A percentile compares a stretch with the other conserved stretches of the same genome.
These are phyloP conservation scores for Podarcis siculus DNA, from an alignment of 2,797 vertebrate species.

Conservation along the genomic window DNA sequence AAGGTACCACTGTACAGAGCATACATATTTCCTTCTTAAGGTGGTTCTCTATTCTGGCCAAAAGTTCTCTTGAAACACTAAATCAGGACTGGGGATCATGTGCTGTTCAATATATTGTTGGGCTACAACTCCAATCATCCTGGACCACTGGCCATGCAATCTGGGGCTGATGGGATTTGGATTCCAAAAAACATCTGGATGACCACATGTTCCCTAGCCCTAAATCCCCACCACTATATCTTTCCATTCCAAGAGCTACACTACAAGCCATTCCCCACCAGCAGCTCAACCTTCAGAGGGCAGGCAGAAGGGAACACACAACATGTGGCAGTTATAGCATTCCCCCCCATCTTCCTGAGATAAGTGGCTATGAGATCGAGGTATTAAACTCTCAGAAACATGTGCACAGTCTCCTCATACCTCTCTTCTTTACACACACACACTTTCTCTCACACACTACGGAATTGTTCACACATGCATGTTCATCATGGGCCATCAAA, in stretches of 20 bases:
- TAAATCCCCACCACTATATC: neutral
- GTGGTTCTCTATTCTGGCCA: neutral
- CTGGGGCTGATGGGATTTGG: too few species aligned
- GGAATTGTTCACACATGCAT: neutral
- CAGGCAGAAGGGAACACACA: neutral
- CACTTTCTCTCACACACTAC: neutral
- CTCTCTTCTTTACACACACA: neutral
- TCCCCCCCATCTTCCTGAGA: neutral
- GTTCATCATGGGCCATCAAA: neutral
- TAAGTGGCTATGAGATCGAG: neutral
- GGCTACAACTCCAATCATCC: too few species aligned
- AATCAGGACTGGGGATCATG: neutral
- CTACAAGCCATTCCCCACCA: neutral
- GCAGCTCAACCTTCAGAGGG: neutral
- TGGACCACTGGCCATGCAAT: too few species aligned
- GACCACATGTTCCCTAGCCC: too few species aligned
- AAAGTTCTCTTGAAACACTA: neutral
- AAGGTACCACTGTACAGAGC: neutral
- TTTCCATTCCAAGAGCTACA: neutral
- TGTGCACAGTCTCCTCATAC: neutral
- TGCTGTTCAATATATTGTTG: too few species aligned
- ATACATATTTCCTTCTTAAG: neutral
- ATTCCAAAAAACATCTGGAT: too few species aligned
- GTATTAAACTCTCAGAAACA: neutral
- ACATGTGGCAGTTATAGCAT: neutral